phyloP scores from a whole-genome alignment of 2,113 vertebrate species.

The Nycticorax nycticorax region DNA sequence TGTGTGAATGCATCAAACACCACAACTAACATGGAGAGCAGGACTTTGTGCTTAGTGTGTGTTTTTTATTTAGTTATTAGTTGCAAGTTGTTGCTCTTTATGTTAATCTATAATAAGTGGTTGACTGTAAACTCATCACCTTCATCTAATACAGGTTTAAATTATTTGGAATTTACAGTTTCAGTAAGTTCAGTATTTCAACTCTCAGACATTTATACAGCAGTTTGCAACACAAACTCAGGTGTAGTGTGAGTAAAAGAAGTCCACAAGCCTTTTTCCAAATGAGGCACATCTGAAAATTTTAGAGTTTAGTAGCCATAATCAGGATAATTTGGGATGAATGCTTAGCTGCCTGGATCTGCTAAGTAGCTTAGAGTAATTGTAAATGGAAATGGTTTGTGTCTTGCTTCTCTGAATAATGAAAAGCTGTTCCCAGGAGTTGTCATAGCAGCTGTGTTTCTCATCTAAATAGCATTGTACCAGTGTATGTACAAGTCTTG shows the following conservation, averaged over 20 bases:
- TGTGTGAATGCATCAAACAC: not conserved
- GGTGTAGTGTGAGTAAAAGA: not conserved
- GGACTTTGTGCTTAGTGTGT: not conserved
- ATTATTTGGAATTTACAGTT: not conserved
- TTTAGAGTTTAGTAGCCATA: not conserved
- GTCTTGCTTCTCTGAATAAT: not conserved
- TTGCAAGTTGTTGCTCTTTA: not conserved
- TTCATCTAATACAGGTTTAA: not conserved
- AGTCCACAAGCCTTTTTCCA: not conserved
- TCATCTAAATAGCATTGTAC: not conserved
- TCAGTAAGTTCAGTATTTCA: not conserved
- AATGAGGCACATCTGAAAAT: not conserved
- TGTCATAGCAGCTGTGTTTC: not conserved
- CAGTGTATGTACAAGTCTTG: not conserved
- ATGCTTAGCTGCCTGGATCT: not conserved
- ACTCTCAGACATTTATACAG: not conserved
- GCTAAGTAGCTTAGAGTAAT: not conserved
- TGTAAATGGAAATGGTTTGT: not conserved
- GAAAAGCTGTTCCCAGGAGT: not conserved
- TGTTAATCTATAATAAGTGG: not conserved
- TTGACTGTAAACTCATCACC: not conserved
- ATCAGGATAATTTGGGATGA: not conserved
- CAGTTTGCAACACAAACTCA: not conserved
- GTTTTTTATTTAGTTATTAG: not conserved
- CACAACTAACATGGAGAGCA: not conserved